Base-by-base conservation (phyloP, 2,797 vertebrate genomes). In the Cyclopterus lumpus region DNA sequence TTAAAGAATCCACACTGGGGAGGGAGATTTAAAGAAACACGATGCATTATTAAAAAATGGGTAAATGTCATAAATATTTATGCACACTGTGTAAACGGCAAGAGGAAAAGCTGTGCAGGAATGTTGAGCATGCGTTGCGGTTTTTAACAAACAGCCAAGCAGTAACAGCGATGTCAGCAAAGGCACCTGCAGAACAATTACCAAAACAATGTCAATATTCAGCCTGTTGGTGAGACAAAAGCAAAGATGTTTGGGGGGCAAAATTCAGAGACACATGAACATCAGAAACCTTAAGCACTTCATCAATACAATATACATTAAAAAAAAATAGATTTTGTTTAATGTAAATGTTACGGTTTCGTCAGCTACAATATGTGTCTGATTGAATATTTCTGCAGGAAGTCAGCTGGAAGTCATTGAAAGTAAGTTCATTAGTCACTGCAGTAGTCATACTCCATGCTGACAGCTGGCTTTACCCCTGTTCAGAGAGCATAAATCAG, bases 1-100 rank as follows among this genome's bases (percentile, higher is more conserved):
- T 95, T 96, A 93, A 99, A 99, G 96, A 99, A 99, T 87, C 98
- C 98, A 51, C 97, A 99, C 98, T 99, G 90, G 22, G 40, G 15
- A 53, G 48, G 44, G 28, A 69, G 38, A 78, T 63, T 77, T 36
- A 15, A 54, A 5, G 24, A 46, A 55, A 53, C 30, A 57, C 1
- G 3, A 15, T 0, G 2, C 11, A 3, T 36, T 51, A 74, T 59
- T 46, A 51, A 84, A 63, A n/a, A 53, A 53, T 3, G 2, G 18
- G 38, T 9, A 3, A 1, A 59, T 15, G 3, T 60, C 28, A 57
- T 5, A 2, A 60, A 44, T 12, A 16, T 32, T 48, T 0, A 11
- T 48, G 28, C 49, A 53, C 28, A 10, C 7, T 18, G 54, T 18
- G 54, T n/a, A 24, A 61, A 46, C 15, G 28, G 10, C 34, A 15